Percentiles rank a stretch among this genome's conserved stretches.
Evolutionary conservation across 2,113 vertebrate species (phyloP).

Genomic region (Brienomyrus brachyistius): DNA sequence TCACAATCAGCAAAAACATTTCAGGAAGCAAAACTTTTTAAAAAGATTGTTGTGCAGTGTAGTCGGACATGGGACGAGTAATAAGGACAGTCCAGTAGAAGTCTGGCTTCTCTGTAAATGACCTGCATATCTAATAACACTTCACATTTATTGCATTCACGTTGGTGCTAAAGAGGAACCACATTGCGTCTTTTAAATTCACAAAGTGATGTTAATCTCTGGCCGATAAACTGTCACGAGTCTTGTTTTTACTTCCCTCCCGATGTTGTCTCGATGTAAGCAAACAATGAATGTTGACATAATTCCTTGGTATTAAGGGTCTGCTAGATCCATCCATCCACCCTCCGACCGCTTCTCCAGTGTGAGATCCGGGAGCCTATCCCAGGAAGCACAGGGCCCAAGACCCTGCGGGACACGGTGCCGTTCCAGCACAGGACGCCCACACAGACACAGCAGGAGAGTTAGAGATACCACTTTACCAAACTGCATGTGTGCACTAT

Average conservation of each 20-base stretch:
- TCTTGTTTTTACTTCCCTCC: neutral
- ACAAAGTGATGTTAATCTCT: neutral
- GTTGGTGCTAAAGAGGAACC: neutral
- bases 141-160: neutral
- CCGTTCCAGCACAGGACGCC: too few relatives aligned
- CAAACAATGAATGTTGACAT: neutral
- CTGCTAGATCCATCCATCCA: neutral
- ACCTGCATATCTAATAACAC: neutral
- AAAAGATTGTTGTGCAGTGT: too few relatives aligned
- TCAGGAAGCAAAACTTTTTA: too few relatives aligned
- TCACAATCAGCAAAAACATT: too few relatives aligned
- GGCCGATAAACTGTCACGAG: neutral
- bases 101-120: neutral
- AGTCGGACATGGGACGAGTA: too few relatives aligned
- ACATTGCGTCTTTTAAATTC: neutral
- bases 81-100: neutral
- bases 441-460: too few relatives aligned
- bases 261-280: neutral
- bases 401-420: neutral
- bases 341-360: neutral
- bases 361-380: neutral
- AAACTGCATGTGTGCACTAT: conserved; percentile 67
- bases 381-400: neutral
- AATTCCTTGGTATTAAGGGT: neutral
- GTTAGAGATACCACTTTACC: too few relatives aligned